phyloP scores from a whole-genome alignment of 2,113 vertebrate genomes.

The Zosterops borbonicus region DNA sequence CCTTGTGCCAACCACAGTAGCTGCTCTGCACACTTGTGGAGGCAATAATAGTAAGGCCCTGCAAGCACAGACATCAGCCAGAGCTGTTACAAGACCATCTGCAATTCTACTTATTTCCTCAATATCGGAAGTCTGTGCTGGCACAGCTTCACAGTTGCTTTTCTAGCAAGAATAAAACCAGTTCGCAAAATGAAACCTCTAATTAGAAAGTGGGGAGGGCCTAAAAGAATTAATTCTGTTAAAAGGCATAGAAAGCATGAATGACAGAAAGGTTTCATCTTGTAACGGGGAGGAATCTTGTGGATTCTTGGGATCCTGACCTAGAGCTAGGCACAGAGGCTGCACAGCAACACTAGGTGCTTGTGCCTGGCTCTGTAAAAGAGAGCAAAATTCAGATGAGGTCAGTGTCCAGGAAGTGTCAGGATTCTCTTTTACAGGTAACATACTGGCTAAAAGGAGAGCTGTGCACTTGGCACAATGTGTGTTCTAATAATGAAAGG shows the following conservation, averaged over 20 bases:
- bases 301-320: neutral
- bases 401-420: neutral
- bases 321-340: neutral
- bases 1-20: neutral
- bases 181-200: neutral
- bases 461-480: neutral
- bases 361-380: neutral
- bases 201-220: neutral
- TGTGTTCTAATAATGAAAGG: neutral
- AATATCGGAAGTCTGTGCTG: neutral
- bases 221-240: neutral
- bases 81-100: neutral
- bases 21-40: neutral
- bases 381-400: neutral
- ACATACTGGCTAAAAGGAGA: neutral
- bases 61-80: neutral
- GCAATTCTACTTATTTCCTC: neutral
- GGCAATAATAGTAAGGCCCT: neutral
- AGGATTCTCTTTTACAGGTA: neutral
- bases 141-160: neutral
- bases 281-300: neutral
- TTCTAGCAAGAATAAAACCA: neutral
- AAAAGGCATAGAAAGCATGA: neutral
- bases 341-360: fast-evolving
- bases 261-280: neutral